Percentiles rank a stretch among this genome's conserved stretches.
Evolutionary conservation across 2,113 vertebrate genomes (phyloP).

Genomic region (Paraplagusia blochii): DNA sequence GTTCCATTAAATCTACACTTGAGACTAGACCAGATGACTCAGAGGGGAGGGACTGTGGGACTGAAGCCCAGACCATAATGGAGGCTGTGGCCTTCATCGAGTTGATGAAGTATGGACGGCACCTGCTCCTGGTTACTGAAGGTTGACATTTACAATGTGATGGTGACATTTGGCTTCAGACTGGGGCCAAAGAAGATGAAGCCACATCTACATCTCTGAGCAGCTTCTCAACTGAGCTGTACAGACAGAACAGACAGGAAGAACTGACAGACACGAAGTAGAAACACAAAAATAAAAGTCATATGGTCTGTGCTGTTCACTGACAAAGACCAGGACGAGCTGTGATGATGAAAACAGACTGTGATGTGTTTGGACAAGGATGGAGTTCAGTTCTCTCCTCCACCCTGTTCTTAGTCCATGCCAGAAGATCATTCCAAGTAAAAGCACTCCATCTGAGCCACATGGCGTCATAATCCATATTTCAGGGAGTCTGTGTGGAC

Average conservation of each 20-base stretch:
- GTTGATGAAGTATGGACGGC: conserved; percentile 14
- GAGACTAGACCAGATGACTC: too few species aligned
- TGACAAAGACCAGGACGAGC: conserved; percentile 55
- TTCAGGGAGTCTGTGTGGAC: conserved; percentile 40
- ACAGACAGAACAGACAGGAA: conserved; percentile 22
- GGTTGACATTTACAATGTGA: conserved; percentile 19
- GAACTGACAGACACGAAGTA: conserved; percentile 36
- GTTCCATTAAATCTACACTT: too few species aligned
- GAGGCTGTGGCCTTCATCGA: conserved; percentile 12
- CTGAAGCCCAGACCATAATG: conserved; percentile 6
- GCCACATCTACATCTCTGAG: conserved; percentile 44
- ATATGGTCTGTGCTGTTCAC: conserved; percentile 47
- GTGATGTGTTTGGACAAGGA: conserved; percentile 42
- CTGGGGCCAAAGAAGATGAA: conserved; percentile 17
- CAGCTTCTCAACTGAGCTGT: conserved; percentile 37
- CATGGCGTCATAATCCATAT: conserved; percentile 52
- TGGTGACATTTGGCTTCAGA: conserved; percentile 29
- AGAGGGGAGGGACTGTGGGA: too few species aligned
- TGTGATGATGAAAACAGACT: conserved; percentile 62
- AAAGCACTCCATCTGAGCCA: conserved; percentile 41
- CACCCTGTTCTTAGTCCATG: conserved; percentile 48
- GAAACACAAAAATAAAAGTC: not conserved
- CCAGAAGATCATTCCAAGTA: conserved; percentile 49
- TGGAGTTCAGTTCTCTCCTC: conserved; percentile 51
- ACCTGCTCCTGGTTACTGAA: conserved; percentile 51